Evolutionary conservation across 2,888 invertebrate genomes (phyloP).

Genomic region (Drosophila testacea): DNA sequence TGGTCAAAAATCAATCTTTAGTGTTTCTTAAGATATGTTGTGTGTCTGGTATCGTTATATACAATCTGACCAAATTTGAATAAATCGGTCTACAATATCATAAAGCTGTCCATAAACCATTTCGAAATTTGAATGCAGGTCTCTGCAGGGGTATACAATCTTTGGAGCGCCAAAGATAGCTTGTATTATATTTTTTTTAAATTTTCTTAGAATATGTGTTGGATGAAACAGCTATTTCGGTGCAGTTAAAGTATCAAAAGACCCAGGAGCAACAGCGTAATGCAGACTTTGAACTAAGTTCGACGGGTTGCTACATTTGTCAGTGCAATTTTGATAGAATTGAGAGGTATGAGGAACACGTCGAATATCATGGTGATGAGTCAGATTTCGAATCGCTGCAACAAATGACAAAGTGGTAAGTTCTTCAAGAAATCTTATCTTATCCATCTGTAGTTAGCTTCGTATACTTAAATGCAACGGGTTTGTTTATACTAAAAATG

Average conservation of each 20-base stretch:
- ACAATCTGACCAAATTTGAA: no score
- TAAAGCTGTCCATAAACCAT: no score
- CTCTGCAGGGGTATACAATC: neutral
- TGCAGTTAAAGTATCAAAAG: conserved; percentile 70
- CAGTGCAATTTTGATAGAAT: conserved; percentile 76
- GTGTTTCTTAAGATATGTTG: no score
- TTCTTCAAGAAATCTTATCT: conserved; percentile 10
- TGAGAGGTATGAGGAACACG: conserved; percentile 77
- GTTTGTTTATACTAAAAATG: neutral
- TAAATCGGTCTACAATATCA: no score
- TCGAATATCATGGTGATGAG: conserved; percentile 81
- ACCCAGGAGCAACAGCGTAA: conserved; percentile 44
- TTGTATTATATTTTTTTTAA: neutral
- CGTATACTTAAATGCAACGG: neutral
- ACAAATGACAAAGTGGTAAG: conserved; percentile 68
- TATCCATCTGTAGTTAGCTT: neutral
- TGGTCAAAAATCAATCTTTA: no score
- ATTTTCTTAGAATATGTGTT: conserved; percentile 55
- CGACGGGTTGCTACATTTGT: conserved; percentile 81
- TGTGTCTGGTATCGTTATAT: no score
- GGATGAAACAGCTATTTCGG: conserved; percentile 51
- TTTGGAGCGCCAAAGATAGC: neutral
- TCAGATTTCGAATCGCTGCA: conserved; percentile 78
- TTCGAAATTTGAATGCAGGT: neutral
- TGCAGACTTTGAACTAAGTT: conserved; percentile 65